Conservation (phyloP, 2,888 invertebrate genomes). For the Elmis aenea region DNA sequence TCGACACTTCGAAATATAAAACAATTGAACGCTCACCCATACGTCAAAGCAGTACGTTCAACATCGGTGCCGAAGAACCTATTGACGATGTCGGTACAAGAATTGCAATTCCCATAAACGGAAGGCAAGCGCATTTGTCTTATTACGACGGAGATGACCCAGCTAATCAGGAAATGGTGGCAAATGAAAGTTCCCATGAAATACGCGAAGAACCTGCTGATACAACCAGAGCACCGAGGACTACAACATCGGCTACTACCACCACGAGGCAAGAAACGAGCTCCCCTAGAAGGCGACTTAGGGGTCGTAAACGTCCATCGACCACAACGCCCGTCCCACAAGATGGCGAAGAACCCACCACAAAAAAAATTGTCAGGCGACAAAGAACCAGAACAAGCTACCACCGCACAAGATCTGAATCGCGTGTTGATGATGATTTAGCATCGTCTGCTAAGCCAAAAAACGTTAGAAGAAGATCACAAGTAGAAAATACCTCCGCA, state of each 20-base stretch:
- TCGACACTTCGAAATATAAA: constrained; percentile 44
- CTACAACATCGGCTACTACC: constrained; percentile 18
- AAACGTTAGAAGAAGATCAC: constrained; percentile 10
- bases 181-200: too few relatives aligned
- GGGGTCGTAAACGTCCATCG: constrained; percentile 6
- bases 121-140: constrained; percentile 1
- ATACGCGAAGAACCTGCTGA: too few relatives aligned
- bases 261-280: constrained; percentile 5
- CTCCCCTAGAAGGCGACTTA: neutral
- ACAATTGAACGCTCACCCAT: constrained; percentile 36
- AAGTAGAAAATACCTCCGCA: constrained; percentile 11
- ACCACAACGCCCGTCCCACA: constrained; percentile 3
- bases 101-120: too few relatives aligned
- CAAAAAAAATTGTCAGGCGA: neutral
- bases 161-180: constrained; percentile 1
- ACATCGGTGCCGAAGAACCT: too few relatives aligned
- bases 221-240: constrained; percentile 11
- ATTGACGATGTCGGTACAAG: too few relatives aligned
- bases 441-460: too few relatives aligned
- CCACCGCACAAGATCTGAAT: too few relatives aligned
- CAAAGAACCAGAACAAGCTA: neutral
- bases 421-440: too few relatives aligned
- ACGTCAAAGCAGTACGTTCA: neutral
- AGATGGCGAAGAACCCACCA: neutral
- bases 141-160: neutral